These are phyloP conservation scores for Drosophila atroscutellata DNA, from an alignment of 2,888 invertebrate species.

Conservation along the genomic window DNA sequence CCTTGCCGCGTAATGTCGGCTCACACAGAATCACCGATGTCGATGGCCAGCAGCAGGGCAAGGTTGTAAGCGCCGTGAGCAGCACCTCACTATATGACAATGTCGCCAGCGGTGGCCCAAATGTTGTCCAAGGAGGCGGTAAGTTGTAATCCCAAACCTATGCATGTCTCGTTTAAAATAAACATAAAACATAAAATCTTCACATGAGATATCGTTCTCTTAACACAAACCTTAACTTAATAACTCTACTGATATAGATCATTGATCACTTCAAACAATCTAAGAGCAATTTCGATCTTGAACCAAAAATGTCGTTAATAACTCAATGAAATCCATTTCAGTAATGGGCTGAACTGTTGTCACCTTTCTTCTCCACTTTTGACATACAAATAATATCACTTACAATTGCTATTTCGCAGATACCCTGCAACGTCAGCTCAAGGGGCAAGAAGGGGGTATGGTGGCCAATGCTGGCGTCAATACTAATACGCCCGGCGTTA, in stretches of 20 bases:
- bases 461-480: constrained; percentile 74
- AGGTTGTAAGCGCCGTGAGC: constrained; percentile 94
- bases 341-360: not conserved
- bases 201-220: not conserved
- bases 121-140: constrained; percentile 60
- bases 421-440: constrained; percentile 88
- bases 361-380: not conserved
- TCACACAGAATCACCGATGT: constrained; percentile 81
- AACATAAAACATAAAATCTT: not conserved
- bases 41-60: constrained; percentile 86
- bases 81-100: constrained; percentile 95
- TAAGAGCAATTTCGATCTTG: not conserved
- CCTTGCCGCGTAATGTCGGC: constrained; percentile 89
- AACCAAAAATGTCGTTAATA: not conserved
- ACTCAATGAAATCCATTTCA: not conserved
- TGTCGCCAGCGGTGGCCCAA: constrained; percentile 86
- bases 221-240: not conserved
- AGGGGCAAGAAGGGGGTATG: constrained; percentile 88
- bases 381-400: not conserved
- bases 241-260: not conserved
- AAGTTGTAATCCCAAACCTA: constrained; percentile 19
- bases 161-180: not conserved
- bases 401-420: constrained; percentile 61
- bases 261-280: not conserved
- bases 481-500: constrained; percentile 72